Conservation (phyloP, 1,140 invertebrate genomes). For the Ooceraea biroi region DNA sequence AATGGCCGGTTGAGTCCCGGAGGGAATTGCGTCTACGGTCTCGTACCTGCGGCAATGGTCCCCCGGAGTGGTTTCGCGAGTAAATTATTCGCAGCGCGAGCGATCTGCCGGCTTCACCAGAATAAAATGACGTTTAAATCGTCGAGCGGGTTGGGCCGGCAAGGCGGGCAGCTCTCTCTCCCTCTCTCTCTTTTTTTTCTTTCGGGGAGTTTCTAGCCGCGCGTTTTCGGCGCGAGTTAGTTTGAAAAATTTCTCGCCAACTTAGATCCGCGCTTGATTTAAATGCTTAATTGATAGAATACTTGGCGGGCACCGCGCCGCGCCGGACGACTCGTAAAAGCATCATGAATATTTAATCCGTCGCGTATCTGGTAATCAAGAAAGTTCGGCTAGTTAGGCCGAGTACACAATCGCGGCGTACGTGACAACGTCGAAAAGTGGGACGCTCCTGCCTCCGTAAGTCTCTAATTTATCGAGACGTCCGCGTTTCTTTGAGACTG, state of each 20-base stretch:
- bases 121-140: conserved; percentile 53
- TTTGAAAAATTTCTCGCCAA: conserved; percentile 33
- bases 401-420: conserved; percentile 58
- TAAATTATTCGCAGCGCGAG: conserved; percentile 60
- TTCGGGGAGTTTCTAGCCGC: background rate
- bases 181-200: background rate
- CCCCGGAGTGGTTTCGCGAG: conserved; percentile 57
- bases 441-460: conserved; percentile 6
- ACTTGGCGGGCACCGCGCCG: conserved; percentile 18
- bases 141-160: background rate
- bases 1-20: conserved; percentile 55
- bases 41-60: conserved; percentile 58
- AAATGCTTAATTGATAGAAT: conserved; percentile 59
- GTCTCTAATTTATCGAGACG: conserved; percentile 52
- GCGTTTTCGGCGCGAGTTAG: conserved; percentile 24
- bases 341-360: conserved; percentile 63
- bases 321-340: conserved; percentile 51
- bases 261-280: conserved; percentile 45
- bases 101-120: conserved; percentile 41
- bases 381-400: conserved; percentile 61
- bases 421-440: conserved; percentile 60
- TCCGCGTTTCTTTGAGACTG: background rate
- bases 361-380: conserved; percentile 60
- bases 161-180: too few relatives aligned
- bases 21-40: conserved; percentile 55